phyloP scores from a whole-genome alignment of 2,113 vertebrate genomes.

The Oncorhynchus tshawytscha region DNA sequence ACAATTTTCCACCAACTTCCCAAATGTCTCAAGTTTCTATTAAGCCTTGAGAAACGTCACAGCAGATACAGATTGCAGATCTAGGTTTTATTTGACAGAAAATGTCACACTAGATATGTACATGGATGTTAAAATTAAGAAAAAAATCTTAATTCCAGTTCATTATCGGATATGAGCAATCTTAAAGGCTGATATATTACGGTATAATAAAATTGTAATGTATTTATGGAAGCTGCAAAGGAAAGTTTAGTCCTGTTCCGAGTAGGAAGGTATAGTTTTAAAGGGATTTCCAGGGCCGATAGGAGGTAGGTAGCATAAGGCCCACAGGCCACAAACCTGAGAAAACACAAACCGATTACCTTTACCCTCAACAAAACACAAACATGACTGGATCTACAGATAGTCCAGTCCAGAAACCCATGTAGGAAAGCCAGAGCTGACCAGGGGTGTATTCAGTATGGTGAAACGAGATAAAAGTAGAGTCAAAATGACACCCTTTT shows the following conservation, averaged over 20 bases:
- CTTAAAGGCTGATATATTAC: slow-evolving; percentile 20
- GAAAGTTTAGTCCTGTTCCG: slow-evolving; percentile 10
- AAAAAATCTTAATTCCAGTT: slow-evolving; percentile 13
- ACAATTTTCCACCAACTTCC: slow-evolving; percentile 25
- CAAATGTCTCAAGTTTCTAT: not conserved
- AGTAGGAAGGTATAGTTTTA: slow-evolving; percentile 46
- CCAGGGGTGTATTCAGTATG: not conserved
- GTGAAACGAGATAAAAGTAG: not conserved
- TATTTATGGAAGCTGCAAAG: not conserved
- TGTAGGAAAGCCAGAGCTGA: slow-evolving; percentile 18
- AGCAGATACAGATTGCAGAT: not conserved
- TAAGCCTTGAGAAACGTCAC: not conserved
- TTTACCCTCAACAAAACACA: slow-evolving; percentile 43
- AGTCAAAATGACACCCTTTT: not conserved
- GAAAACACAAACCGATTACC: slow-evolving; percentile 49
- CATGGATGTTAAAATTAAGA: slow-evolving; percentile 26
- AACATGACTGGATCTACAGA: slow-evolving; percentile 18
- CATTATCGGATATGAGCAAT: slow-evolving; percentile 19
- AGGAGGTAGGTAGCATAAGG: slow-evolving; percentile 63
- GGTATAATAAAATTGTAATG: too few relatives aligned
- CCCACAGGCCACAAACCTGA: slow-evolving; percentile 64
- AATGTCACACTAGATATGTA: slow-evolving; percentile 34
- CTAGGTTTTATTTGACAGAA: not conserved
- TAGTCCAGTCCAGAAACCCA: not conserved
- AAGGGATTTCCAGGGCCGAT: slow-evolving; percentile 52